phyloP scores from a whole-genome alignment of 2,888 invertebrate genomes.

The Sipha maydis region DNA sequence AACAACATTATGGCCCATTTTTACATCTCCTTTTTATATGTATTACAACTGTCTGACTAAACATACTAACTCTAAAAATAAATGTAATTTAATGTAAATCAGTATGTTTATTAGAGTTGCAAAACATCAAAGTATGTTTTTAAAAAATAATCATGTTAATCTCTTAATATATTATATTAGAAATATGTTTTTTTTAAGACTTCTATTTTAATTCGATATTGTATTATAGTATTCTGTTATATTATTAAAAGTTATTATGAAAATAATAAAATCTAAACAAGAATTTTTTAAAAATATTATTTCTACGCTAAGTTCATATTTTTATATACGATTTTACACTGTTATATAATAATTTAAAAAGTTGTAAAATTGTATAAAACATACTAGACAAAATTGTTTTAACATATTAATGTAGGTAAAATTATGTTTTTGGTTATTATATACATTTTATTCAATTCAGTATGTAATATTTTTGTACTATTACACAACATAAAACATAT shows the following conservation, averaged over 20 bases:
- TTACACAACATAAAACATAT: no score
- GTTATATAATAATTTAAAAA: background rate
- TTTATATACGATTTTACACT: background rate
- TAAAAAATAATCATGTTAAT: background rate
- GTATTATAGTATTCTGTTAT: background rate
- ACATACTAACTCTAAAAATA: background rate
- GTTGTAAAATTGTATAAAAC: background rate
- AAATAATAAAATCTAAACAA: background rate
- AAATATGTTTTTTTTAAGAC: background rate
- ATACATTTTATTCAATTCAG: no score
- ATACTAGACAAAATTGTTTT: no score
- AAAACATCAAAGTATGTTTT: background rate
- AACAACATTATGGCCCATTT: background rate
- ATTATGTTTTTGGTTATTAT: no score
- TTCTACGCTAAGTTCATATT: background rate
- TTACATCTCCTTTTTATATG: background rate
- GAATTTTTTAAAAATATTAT: background rate
- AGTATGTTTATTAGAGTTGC: background rate
- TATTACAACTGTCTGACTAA: background rate
- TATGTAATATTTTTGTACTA: no score
- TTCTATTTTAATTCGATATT: background rate
- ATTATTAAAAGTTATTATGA: background rate
- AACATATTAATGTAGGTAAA: no score
- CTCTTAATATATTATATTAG: no score
- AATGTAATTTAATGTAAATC: background rate